A percentile compares a stretch with the other conserved stretches of the same genome.
Evolutionary conservation across 1,140 invertebrate species (phyloP).

Genomic region (Leptopilina clavipes): DNA sequence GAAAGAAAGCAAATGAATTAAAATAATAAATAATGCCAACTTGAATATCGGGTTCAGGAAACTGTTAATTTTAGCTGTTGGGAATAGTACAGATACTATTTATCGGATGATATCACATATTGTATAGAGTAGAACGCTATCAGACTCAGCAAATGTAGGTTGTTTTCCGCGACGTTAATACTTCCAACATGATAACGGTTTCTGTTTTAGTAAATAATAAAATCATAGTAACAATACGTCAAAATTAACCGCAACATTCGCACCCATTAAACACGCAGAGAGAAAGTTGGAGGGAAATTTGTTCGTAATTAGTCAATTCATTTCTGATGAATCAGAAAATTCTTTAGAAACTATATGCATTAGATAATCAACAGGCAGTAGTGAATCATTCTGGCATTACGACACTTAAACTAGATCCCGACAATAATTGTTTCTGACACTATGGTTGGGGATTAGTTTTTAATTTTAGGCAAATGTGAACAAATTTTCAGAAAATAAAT

Average conservation of each 20-base stretch:
- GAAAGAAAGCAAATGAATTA: background rate
- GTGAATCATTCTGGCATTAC: background rate
- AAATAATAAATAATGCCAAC: background rate
- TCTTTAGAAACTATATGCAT: no score
- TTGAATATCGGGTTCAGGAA: conserved; percentile 2
- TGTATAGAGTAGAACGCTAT: background rate
- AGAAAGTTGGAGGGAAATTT: background rate
- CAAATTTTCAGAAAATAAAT: no score
- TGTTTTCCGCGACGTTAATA: background rate
- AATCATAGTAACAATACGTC: background rate
- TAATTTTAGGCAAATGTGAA: no score
- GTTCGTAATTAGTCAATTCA: no score
- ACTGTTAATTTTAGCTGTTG: background rate
- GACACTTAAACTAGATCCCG: no score
- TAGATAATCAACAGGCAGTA: no score
- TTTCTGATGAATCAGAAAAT: no score
- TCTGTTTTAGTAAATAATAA: conserved; percentile 11
- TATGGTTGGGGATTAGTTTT: no score
- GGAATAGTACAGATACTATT: background rate
- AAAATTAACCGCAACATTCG: background rate
- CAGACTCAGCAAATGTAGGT: conserved; percentile 13
- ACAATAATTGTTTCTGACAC: no score
- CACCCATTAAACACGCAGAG: background rate
- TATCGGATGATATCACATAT: conserved; percentile 22
- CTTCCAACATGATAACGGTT: conserved; percentile 14